Evolutionary conservation across 2,113 vertebrate species (phyloP).

Genomic region (Lophius piscatorius): DNA sequence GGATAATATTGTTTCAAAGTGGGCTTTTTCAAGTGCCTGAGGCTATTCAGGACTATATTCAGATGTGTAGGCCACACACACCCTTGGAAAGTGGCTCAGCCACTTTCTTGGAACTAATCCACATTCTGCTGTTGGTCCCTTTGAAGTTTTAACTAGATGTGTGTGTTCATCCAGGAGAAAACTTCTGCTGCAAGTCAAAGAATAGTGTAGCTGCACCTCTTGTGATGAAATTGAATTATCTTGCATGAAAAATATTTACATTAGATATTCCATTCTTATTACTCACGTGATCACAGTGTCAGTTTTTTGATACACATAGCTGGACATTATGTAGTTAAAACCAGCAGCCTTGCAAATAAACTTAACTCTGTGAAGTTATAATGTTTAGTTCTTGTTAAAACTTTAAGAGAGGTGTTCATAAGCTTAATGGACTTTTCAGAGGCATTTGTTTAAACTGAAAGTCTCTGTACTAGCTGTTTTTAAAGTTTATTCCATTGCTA

Average conservation of each 20-base stretch:
- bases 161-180: conserved; percentile 43
- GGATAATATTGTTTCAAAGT: conserved; percentile 30
- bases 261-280: neutral
- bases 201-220: neutral
- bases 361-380: neutral
- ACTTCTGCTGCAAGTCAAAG: conserved; percentile 31
- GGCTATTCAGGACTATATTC: conserved; percentile 55
- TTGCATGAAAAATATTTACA: neutral
- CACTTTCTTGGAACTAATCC: conserved; percentile 60
- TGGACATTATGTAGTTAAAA: neutral
- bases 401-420: neutral
- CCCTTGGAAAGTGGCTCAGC: conserved; percentile 54
- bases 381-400: neutral
- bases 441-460: neutral
- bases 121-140: conserved; percentile 42
- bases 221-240: conserved; percentile 4
- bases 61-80: conserved; percentile 59
- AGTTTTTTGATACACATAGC: neutral
- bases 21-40: conserved; percentile 39
- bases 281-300: neutral
- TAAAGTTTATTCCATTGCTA: no score
- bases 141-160: conserved; percentile 63
- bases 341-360: neutral
- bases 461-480: no score
- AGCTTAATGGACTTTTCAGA: neutral